Evolutionary conservation across 2,888 invertebrate species (phyloP).

Genomic region (Laspeyria flexula): DNA sequence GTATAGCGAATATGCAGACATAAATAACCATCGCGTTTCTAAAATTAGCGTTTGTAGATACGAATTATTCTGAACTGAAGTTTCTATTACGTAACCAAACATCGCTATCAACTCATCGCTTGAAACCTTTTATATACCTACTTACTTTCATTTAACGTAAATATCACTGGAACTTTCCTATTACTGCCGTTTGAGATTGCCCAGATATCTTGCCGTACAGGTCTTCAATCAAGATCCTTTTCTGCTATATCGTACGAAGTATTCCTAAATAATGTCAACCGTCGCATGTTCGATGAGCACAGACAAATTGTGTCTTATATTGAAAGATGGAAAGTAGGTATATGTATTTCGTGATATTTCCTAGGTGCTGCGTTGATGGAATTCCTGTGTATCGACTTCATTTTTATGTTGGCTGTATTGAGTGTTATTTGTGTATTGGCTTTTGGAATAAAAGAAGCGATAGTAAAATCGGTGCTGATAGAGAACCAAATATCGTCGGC

Average conservation of each 20-base stretch:
- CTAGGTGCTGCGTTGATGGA: constrained; percentile 2
- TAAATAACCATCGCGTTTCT: no score
- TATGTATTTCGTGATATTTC: constrained; percentile 10
- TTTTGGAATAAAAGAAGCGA: no score
- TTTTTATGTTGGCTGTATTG: background rate
- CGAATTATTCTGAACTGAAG: no score
- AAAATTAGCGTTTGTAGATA: no score
- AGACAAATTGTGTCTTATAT: constrained; percentile 22
- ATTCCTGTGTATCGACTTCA: constrained; percentile 7
- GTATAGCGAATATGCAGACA: no score
- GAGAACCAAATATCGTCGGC: no score
- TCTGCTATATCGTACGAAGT: constrained; percentile 24
- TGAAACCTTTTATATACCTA: constrained; percentile 18
- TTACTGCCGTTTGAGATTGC: constrained; percentile 67
- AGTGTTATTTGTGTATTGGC: background rate
- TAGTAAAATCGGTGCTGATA: no score
- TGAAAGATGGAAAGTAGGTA: constrained; percentile 6
- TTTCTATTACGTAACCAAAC: background rate
- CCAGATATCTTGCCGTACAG: constrained; percentile 54
- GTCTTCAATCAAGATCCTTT: constrained; percentile 43
- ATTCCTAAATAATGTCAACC: constrained; percentile 19
- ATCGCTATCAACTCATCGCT: constrained; percentile 4
- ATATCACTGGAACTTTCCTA: constrained; percentile 67
- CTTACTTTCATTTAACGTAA: constrained; percentile 69
- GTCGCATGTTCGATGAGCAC: constrained; percentile 8